phyloP scores from a whole-genome alignment of 37 sponge, comb jelly and placozoan species.

The Axinella damicornis region DNA sequence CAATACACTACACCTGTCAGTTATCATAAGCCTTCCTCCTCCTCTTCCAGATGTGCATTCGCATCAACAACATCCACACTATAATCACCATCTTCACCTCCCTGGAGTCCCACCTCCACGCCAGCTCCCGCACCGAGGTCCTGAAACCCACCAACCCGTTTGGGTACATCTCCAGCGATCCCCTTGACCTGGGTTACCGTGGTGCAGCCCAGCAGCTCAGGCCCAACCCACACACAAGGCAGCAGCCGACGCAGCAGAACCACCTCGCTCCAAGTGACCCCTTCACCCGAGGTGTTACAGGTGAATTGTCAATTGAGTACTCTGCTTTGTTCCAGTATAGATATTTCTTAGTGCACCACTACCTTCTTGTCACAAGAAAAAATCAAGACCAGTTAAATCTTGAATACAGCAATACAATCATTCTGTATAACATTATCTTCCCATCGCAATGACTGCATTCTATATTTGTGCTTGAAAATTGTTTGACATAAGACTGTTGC shows the following conservation, averaged over 20 bases:
- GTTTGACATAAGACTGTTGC: too few species aligned
- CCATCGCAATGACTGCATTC: too few species aligned
- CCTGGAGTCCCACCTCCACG: conserved; percentile 60
- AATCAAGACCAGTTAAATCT: too few species aligned
- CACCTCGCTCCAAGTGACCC: background rate
- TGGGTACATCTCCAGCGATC: conserved; percentile 61
- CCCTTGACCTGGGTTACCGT: background rate
- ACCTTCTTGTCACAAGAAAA: too few species aligned
- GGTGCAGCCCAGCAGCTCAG: conserved; percentile 11
- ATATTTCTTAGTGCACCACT: too few species aligned
- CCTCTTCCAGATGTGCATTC: conserved; percentile 69
- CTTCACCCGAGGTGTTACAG: too few species aligned
- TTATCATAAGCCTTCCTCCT: background rate
- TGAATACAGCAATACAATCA: too few species aligned
- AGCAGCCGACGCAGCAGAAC: background rate
- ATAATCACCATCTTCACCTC: conserved; percentile 52
- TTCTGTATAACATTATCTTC: too few species aligned
- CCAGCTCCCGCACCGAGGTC: background rate
- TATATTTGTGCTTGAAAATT: too few species aligned
- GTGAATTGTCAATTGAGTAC: too few species aligned
- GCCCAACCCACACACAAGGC: background rate
- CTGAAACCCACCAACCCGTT: conserved; percentile 20
- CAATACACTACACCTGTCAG: too few species aligned
- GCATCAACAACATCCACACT: conserved; percentile 76
- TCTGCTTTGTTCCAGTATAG: too few species aligned